Base-by-base conservation (phyloP, 2,797 vertebrate species). In the Malurus leucopterus region DNA sequence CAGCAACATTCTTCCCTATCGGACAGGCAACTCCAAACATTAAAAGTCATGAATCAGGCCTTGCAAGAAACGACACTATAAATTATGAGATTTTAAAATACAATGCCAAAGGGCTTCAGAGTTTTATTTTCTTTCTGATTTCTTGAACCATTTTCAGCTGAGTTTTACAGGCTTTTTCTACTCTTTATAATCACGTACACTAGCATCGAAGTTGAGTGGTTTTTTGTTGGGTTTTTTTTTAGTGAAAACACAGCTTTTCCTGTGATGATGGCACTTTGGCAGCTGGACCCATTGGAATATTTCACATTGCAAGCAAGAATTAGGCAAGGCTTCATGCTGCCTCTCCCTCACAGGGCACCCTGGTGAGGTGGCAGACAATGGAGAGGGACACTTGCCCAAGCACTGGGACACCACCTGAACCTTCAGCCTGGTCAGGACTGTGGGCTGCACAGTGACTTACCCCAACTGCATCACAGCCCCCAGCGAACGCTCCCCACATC, bases 1-100 rank as follows among this genome's bases (percentile, higher is more conserved):
- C 79, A 89, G 86, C 57, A 91, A 34, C 76, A 67, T 78, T 90
- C 49, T 57, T 89, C 68, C 40, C 50, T 54, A 92, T 84, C 64
- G 55, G 57, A 91, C 32, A 68, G 27, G 53, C 55, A 95, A 59
- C 53, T 78, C 53, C 43, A 73, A 90, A 87, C 55, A 78, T 30
- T 67, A 43, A 15, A 79, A 89, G 82, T 44, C 55, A 86, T 83
- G 55, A 77, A 74, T 85, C 67, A 81, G 75, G 24, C 38, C 44
- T 77, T 78, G 50, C 27, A 88, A 69, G 54, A 80, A 93, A 79
- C 62, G 76, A n/a, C 43, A 53, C 49, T 41, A 72, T 91, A 89
- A 91, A 87, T 89, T 50, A 83, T 2, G 18, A 85, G 10, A 58
- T 64, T 75, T 70, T 72, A 9, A 0, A 1, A 77, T 69, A 77